These are phyloP conservation scores for Spodoptera frugiperda DNA, from an alignment of 1,140 invertebrate genomes.

Conservation along the genomic window DNA sequence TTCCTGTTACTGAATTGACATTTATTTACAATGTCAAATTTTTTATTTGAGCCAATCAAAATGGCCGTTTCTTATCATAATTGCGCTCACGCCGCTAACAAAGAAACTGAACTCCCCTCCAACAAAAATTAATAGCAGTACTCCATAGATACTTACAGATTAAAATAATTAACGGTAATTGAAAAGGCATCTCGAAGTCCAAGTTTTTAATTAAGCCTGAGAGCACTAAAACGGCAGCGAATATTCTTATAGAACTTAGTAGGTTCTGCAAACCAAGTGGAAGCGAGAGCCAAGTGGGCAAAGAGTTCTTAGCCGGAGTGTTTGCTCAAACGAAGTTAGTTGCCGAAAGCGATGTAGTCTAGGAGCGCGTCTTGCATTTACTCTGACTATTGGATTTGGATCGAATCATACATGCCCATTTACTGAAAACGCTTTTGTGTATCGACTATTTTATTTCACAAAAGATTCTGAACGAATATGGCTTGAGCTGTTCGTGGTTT, in stretches of 20 bases:
- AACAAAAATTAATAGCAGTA: slow-evolving; percentile 9
- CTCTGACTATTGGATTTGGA: slow-evolving; percentile 61
- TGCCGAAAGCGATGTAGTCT: slow-evolving; percentile 59
- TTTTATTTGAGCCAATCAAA: too few species aligned
- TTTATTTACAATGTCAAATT: too few species aligned
- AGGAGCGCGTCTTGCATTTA: slow-evolving; percentile 57
- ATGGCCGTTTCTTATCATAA: not conserved
- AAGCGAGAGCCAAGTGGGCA: slow-evolving; percentile 60
- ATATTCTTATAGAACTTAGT: slow-evolving; percentile 47
- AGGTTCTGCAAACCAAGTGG: slow-evolving; percentile 58
- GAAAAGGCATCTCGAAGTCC: slow-evolving; percentile 38
- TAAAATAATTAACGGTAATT: slow-evolving; percentile 42
- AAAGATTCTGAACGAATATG: slow-evolving; percentile 4
- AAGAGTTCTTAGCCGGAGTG: slow-evolving; percentile 58
- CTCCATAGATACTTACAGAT: slow-evolving; percentile 20
- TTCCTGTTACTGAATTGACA: too few species aligned
- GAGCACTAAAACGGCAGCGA: slow-evolving; percentile 46
- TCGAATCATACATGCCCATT: slow-evolving; percentile 55
- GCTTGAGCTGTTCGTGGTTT: slow-evolving; percentile 13
- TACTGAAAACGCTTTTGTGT: slow-evolving; percentile 45
- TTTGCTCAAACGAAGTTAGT: slow-evolving; percentile 66
- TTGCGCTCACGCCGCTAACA: not conserved
- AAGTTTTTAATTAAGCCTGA: slow-evolving; percentile 52
- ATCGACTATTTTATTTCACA: slow-evolving; percentile 27
- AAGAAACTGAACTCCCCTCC: not conserved